These are phyloP conservation scores for Pelobates fuscus DNA, from an alignment of 2,113 vertebrate genomes.

Conservation along the genomic window DNA sequence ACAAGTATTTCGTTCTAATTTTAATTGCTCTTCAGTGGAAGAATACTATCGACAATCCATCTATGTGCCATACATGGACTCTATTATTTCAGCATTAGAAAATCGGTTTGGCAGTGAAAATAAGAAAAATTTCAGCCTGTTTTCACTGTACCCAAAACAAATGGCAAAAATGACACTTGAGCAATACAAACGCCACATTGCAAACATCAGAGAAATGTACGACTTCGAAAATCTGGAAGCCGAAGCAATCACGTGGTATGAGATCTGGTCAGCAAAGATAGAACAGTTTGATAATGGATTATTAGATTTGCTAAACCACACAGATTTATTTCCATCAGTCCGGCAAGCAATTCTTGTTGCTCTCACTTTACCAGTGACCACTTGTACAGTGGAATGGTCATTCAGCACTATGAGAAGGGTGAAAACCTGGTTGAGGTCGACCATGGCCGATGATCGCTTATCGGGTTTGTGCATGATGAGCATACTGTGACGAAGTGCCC, in stretches of 20 bases:
- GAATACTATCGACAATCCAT: conserved; percentile 1
- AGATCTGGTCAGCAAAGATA: neutral
- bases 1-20: conserved; percentile 7
- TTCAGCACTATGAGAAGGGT: conserved; percentile 22
- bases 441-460: neutral
- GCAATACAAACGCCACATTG: neutral
- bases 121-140: conserved; percentile 4
- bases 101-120: neutral
- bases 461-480: too few species aligned
- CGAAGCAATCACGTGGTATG: neutral
- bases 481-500: too few species aligned
- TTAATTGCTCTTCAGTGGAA: neutral
- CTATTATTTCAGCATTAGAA: neutral
- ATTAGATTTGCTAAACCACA: conserved; percentile 2
- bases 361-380: conserved; percentile 5
- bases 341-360: conserved; percentile 3
- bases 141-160: conserved; percentile 6
- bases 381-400: conserved; percentile 15
- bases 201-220: neutral
- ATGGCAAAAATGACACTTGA: neutral
- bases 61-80: conserved; percentile 9
- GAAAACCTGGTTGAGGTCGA: conserved; percentile 11
- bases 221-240: neutral
- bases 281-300: neutral
- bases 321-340: conserved; percentile 10